Percentiles rank a stretch among this genome's conserved stretches.
Evolutionary conservation across 2,113 vertebrate genomes (phyloP).

Genomic region (Emydura subglobosa): DNA sequence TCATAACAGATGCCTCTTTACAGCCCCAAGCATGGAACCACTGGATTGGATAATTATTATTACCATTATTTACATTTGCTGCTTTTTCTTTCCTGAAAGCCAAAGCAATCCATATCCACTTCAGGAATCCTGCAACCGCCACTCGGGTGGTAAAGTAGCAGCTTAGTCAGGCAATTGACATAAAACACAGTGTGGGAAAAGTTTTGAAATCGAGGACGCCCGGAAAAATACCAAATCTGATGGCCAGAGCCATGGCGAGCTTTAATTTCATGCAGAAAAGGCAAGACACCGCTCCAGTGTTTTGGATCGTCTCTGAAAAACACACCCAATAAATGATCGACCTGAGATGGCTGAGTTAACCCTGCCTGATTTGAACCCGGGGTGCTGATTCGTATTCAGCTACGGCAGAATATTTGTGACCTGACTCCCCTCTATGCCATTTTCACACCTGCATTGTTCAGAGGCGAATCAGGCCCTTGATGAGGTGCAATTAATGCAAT

Average conservation of each 20-base stretch:
- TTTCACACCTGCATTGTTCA: not conserved
- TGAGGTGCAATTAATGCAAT: rapidly evolving
- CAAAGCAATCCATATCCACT: not conserved
- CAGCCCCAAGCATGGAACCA: not conserved
- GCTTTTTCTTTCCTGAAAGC: not conserved
- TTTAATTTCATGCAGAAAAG: not conserved
- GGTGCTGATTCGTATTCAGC: not conserved
- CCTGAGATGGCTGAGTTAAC: not conserved
- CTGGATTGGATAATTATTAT: not conserved
- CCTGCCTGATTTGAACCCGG: not conserved
- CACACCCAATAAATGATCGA: not conserved
- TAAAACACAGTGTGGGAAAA: not conserved
- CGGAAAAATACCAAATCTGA: not conserved
- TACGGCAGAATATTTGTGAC: not conserved
- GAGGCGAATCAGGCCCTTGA: rapidly evolving
- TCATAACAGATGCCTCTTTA: not conserved
- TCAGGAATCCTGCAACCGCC: not conserved
- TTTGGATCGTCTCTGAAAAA: not conserved
- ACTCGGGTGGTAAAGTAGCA: not conserved
- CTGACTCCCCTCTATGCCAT: not conserved
- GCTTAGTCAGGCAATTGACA: not conserved
- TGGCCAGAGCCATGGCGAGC: not conserved
- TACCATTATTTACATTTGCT: not conserved
- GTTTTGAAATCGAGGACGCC: not conserved
- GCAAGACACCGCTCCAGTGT: not conserved